Evolutionary conservation across 2,888 invertebrate species (phyloP), one percentile per base, ranked within the genome.

Genomic region (Capitulum mitella): DNA sequence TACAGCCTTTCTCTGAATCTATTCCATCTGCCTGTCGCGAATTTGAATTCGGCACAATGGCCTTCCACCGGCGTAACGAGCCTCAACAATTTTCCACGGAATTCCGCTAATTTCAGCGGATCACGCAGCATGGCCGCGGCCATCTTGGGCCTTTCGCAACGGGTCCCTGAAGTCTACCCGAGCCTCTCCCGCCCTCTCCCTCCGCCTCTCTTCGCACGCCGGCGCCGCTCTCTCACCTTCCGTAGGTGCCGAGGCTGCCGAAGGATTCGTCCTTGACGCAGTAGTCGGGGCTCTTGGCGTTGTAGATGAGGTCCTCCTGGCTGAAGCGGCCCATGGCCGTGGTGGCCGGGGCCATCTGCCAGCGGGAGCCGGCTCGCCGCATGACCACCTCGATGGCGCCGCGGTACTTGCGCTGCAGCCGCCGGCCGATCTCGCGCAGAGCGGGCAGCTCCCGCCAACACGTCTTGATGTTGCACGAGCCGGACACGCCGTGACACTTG

Each of bases 281-380:
- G 88, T 97, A 98, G 86, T 97, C 96, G 0, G 98, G 98, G n/a
- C 97, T 97, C 82, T 93, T 92, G 84, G 97, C 94, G 83, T 98
- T 87, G 86, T 94, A 98, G 74, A 98, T 93, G 82, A 98, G 88
- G 86, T 98, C 97, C 83, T 93, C 93, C 32, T 79, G 70, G 32
- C 80, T 79, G 79, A 77, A 81, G 48, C 80, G 78, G 32, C 80
- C 58, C 58, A 81, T 80, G 29, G 79, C 81, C 19, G 81, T 76
- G 51, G 78, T 78, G 43, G 79, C 79, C 6, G 81, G 81, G 26
- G 80, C 79, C 46, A 81, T 79, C 22, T 80, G 79, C 46, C 79
- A 78, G 3, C 79, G 76, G 16, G 79, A 54, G 16, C 79, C 81
- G 5, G 79, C 79, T 6, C 76, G 48, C n/a, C 80, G 80, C n/a